Conservation (phyloP, 2,888 invertebrate genomes). For the Cistogaster globosa region DNA sequence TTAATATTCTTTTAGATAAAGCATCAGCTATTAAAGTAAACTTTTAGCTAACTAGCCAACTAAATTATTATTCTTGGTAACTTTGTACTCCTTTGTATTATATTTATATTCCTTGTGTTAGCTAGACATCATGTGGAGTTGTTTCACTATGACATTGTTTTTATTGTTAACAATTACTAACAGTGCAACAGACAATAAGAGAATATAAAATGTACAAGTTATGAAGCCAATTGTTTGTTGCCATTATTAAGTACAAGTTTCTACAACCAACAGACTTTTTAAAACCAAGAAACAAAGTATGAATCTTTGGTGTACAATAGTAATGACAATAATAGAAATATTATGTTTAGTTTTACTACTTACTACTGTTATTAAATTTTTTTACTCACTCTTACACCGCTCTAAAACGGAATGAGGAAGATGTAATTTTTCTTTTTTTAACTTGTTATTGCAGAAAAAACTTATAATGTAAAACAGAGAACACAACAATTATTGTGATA, state of each 20-base stretch:
- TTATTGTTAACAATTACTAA: background rate
- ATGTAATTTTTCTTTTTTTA: background rate
- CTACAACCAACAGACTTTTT: slow-evolving; percentile 16
- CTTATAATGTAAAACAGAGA: slow-evolving; percentile 17
- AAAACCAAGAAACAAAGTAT: slow-evolving; percentile 29
- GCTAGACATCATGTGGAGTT: slow-evolving; percentile 60
- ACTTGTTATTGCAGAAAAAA: background rate
- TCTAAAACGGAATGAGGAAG: background rate
- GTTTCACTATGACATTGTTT: slow-evolving; percentile 7
- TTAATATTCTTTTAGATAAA: slow-evolving; percentile 33
- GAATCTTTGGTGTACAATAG: slow-evolving; percentile 54
- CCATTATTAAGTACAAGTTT: slow-evolving; percentile 50
- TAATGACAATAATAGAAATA: slow-evolving; percentile 54
- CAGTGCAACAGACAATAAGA: slow-evolving; percentile 43
- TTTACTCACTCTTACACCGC: too few relatives aligned
- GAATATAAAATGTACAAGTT: slow-evolving; percentile 59
- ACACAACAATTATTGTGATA: slow-evolving; percentile 40
- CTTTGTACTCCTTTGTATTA: slow-evolving; percentile 19
- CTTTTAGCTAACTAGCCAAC: slow-evolving; percentile 21
- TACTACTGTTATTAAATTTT: slow-evolving; percentile 6
- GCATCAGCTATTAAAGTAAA: slow-evolving; percentile 20
- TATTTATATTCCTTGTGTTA: slow-evolving; percentile 33
- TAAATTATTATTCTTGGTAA: slow-evolving; percentile 32
- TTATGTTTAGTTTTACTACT: slow-evolving; percentile 54
- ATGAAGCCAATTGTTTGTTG: slow-evolving; percentile 70